Evolutionary conservation across 1,140 invertebrate species (phyloP).

Genomic region (Cepaea nemoralis): DNA sequence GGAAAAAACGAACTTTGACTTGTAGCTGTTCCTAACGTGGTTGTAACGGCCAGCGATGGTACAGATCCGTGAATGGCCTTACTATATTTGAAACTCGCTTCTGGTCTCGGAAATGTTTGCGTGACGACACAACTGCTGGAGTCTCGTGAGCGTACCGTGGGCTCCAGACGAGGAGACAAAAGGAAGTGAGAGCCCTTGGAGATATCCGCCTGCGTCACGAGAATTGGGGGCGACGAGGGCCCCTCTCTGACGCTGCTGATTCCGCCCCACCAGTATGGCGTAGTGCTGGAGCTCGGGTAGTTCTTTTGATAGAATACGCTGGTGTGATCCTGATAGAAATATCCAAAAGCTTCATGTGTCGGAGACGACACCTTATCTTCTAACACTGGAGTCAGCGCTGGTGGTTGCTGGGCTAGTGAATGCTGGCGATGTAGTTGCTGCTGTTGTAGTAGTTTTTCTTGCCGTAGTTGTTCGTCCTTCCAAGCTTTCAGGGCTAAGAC

Average conservation of each 20-base stretch:
- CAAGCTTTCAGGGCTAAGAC: constrained; percentile 27
- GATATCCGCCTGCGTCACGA: neutral
- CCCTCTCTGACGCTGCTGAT: constrained; percentile 39
- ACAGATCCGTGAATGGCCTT: neutral
- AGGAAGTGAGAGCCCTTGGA: neutral
- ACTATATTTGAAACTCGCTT: neutral
- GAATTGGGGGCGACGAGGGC: constrained; percentile 26
- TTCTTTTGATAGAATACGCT: neutral
- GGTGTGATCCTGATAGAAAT: constrained; percentile 15
- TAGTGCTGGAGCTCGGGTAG: neutral
- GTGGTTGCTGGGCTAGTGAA: neutral
- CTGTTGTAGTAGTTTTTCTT: constrained; percentile 23
- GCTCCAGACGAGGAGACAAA: neutral
- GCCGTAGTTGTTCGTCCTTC: constrained; percentile 30
- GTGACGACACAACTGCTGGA: neutral
- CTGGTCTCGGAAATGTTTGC: neutral
- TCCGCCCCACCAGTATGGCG: constrained; percentile 31
- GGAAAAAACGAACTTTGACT: neutral
- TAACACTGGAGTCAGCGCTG: neutral
- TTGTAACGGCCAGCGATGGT: neutral
- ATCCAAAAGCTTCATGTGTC: neutral
- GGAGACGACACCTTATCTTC: constrained; percentile 14
- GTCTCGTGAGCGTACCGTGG: neutral
- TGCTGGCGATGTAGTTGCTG: neutral
- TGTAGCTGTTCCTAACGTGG: neutral